Percentiles rank a stretch among this genome's conserved stretches.
Conservation (phyloP, 2,113 vertebrate species). For the Pyrgilauda ruficollis region DNA sequence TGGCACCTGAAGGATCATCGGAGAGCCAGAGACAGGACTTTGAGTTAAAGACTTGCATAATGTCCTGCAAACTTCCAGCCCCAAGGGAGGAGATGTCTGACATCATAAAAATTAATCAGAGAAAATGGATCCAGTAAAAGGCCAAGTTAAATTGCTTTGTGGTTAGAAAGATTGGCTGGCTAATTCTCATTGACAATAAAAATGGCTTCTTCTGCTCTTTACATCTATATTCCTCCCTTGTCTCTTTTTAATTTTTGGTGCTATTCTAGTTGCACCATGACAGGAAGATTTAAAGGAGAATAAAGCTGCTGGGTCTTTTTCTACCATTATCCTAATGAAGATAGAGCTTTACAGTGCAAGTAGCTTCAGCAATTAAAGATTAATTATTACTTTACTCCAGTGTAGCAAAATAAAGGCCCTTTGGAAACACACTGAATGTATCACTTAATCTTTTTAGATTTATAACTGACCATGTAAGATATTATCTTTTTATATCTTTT, state of each 20-base stretch:
- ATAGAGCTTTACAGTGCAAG: neutral
- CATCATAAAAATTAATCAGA: conserved; percentile 28
- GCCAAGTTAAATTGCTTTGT: conserved; percentile 32
- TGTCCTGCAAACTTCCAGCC: neutral
- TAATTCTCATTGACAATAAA: conserved; percentile 26
- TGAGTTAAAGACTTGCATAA: neutral
- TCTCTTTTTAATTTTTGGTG: conserved; percentile 36
- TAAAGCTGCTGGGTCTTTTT: neutral
- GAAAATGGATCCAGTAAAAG: conserved; percentile 36
- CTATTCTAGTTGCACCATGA: neutral
- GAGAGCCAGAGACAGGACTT: neutral
- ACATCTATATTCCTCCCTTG: neutral
- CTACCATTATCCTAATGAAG: neutral
- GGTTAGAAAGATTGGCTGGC: conserved; percentile 24
- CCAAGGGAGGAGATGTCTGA: neutral
- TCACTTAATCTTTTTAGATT: neutral
- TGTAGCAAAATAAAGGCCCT: neutral
- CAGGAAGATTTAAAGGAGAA: conserved; percentile 4
- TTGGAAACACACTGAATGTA: neutral
- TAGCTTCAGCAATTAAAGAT: neutral
- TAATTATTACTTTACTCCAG: neutral
- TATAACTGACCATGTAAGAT: neutral
- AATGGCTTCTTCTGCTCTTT: neutral
- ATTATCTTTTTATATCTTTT: neutral
- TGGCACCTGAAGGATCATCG: neutral